Percentiles rank a stretch among this genome's conserved stretches.
Conservation (phyloP, 2,113 vertebrate species). For the Sinocyclocheilus rhinocerous region DNA sequence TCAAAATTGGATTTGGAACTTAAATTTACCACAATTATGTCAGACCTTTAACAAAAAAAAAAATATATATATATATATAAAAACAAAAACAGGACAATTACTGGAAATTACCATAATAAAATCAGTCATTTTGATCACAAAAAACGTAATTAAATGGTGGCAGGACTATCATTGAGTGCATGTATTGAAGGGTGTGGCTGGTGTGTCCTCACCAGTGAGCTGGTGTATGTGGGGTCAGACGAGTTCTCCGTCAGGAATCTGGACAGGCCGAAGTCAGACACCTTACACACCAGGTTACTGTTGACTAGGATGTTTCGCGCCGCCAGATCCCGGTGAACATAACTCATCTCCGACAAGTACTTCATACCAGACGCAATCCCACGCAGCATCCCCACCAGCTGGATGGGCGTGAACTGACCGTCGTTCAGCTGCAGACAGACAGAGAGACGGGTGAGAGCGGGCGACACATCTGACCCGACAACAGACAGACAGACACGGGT, state of each 20-base stretch:
- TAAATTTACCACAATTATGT: too few relatives aligned
- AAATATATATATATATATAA: too few relatives aligned
- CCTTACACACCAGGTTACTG: constrained; percentile 81
- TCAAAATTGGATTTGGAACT: too few relatives aligned
- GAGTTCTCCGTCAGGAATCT: constrained; percentile 79
- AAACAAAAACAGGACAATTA: too few relatives aligned
- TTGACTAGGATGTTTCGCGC: constrained; percentile 82
- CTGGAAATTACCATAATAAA: too few relatives aligned
- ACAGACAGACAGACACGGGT: neutral
- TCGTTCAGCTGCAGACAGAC: constrained; percentile 71
- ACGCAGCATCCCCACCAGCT: constrained; percentile 79
- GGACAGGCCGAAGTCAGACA: constrained; percentile 79
- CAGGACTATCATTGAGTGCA: too few relatives aligned
- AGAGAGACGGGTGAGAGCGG: neutral
- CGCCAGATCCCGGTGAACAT: constrained; percentile 78
- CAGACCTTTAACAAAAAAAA: too few relatives aligned
- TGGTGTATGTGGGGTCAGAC: constrained; percentile 79
- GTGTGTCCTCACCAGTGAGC: constrained; percentile 71
- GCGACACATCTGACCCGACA: too few relatives aligned
- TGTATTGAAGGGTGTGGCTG: too few relatives aligned
- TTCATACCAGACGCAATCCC: constrained; percentile 80
- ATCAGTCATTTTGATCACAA: too few relatives aligned
- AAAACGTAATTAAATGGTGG: too few relatives aligned
- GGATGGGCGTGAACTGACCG: constrained; percentile 78
- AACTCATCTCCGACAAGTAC: constrained; percentile 80